phyloP scores from a whole-genome alignment of 2,888 invertebrate genomes.

The Pseudococcus jackbeardsleyi region DNA sequence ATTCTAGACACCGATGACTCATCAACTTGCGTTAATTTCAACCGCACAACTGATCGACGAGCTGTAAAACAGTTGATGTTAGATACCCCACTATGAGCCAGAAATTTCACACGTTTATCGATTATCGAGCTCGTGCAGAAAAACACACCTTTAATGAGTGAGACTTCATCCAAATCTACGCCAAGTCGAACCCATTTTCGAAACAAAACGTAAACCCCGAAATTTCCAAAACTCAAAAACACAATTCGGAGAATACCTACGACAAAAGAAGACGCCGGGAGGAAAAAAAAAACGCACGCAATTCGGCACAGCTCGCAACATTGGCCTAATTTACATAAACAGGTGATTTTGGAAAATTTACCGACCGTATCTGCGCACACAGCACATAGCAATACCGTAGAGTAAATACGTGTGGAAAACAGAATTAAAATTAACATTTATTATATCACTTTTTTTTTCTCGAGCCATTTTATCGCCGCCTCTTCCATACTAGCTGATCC shows the following conservation, averaged over 20 bases:
- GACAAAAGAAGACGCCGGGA: neutral
- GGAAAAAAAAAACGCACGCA: neutral
- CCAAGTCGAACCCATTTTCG: neutral
- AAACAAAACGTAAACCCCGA: neutral
- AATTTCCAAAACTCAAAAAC: neutral
- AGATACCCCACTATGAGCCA: neutral
- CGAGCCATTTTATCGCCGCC: slow-evolving; percentile 7
- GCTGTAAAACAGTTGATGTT: neutral
- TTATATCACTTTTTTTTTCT: slow-evolving; percentile 26
- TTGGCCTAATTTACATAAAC: slow-evolving; percentile 59
- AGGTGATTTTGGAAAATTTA: slow-evolving; percentile 60
- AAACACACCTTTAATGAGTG: no score
- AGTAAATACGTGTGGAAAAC: slow-evolving; percentile 55
- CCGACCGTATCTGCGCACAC: slow-evolving; percentile 47
- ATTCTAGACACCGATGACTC: neutral
- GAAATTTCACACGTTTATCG: neutral
- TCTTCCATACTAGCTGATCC: neutral
- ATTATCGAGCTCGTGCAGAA: neutral
- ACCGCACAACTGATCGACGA: neutral
- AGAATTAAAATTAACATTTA: slow-evolving; percentile 55
- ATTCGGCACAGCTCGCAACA: slow-evolving; percentile 5
- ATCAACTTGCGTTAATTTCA: neutral
- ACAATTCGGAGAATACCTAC: neutral
- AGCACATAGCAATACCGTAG: slow-evolving; percentile 31
- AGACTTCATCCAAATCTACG: no score